A percentile compares a stretch with the other conserved stretches of the same genome.
Conservation (phyloP, 2,113 vertebrate genomes). For the Thermophis baileyi region DNA sequence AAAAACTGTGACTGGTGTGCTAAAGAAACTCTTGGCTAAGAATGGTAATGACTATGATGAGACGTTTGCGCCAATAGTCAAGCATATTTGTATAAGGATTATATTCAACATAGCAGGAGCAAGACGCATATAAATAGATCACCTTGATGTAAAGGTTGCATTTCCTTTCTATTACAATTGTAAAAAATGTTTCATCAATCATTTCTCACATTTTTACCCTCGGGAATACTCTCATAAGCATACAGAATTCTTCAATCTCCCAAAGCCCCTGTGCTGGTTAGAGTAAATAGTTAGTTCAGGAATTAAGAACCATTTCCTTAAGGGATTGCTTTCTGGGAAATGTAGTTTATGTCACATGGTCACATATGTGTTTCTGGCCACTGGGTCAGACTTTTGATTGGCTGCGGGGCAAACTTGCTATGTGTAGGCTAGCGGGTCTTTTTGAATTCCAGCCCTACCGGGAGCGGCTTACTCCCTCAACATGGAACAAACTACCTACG, state of each 20-base stretch:
- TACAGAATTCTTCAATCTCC: neutral
- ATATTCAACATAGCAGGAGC: neutral
- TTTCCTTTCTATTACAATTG: neutral
- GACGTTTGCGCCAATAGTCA: neutral
- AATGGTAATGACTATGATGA: neutral
- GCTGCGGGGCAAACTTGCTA: too few species aligned
- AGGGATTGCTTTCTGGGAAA: too few species aligned
- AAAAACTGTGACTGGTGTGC: neutral
- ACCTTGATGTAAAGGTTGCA: neutral
- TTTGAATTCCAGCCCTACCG: too few species aligned
- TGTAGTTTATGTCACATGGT: too few species aligned
- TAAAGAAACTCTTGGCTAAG: neutral
- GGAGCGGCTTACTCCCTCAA: too few species aligned
- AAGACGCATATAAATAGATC: neutral
- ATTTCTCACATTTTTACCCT: neutral
- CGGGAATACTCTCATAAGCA: neutral
- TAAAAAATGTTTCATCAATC: neutral
- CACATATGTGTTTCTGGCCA: too few species aligned
- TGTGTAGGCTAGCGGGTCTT: too few species aligned
- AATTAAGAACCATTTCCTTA: too few species aligned
- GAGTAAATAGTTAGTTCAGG: too few species aligned
- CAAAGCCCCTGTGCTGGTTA: too few species aligned
- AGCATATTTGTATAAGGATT: neutral
- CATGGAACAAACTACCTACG: too few species aligned
- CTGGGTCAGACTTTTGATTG: too few species aligned